Percentiles rank a stretch among this genome's conserved stretches.
These are phyloP conservation scores for Misgurnus anguillicaudatus DNA, from an alignment of 2,113 vertebrate genomes.

Conservation along the genomic window DNA sequence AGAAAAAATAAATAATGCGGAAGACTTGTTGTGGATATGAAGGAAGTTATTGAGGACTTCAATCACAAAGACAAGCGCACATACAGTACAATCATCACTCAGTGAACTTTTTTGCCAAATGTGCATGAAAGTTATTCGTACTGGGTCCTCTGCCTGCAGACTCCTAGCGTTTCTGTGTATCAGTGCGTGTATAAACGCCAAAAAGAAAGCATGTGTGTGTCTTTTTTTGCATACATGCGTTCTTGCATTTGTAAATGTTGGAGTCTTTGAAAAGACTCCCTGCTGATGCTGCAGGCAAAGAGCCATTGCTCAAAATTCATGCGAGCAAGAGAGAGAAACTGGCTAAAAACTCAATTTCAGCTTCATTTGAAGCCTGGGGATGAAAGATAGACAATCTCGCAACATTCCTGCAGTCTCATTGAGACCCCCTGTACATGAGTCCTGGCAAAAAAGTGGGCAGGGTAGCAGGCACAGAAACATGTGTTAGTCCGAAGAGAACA, in stretches of 20 bases:
- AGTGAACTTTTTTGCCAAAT: slow-evolving; percentile 41
- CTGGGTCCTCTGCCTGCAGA: slow-evolving; percentile 66
- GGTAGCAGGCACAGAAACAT: slow-evolving; percentile 31
- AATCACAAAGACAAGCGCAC: slow-evolving; percentile 42
- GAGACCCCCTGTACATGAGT: slow-evolving; percentile 30
- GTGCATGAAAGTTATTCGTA: slow-evolving; percentile 59
- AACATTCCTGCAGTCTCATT: slow-evolving; percentile 17
- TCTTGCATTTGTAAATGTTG: slow-evolving; percentile 41
- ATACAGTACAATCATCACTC: slow-evolving; percentile 36
- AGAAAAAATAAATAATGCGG: not conserved
- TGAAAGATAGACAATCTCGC: slow-evolving; percentile 52
- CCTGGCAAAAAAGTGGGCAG: slow-evolving; percentile 22
- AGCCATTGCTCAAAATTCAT: slow-evolving; percentile 45
- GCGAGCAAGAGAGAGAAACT: slow-evolving; percentile 48
- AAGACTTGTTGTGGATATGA: slow-evolving; percentile 10
- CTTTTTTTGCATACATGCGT: slow-evolving; percentile 42
- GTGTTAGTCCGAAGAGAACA: slow-evolving; percentile 38
- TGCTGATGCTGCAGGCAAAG: slow-evolving; percentile 51
- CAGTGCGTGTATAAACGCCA: slow-evolving; percentile 11
- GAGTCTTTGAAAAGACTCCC: slow-evolving; percentile 57
- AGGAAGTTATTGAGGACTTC: slow-evolving; percentile 43
- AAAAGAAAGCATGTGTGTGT: slow-evolving; percentile 30
- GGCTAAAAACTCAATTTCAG: slow-evolving; percentile 54
- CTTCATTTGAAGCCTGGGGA: slow-evolving; percentile 56
- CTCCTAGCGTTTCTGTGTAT: slow-evolving; percentile 7